A percentile compares a stretch with the other conserved stretches of the same genome.
Evolutionary conservation across 2,888 invertebrate genomes (phyloP).

Genomic region (Tetragonula carbonaria): DNA sequence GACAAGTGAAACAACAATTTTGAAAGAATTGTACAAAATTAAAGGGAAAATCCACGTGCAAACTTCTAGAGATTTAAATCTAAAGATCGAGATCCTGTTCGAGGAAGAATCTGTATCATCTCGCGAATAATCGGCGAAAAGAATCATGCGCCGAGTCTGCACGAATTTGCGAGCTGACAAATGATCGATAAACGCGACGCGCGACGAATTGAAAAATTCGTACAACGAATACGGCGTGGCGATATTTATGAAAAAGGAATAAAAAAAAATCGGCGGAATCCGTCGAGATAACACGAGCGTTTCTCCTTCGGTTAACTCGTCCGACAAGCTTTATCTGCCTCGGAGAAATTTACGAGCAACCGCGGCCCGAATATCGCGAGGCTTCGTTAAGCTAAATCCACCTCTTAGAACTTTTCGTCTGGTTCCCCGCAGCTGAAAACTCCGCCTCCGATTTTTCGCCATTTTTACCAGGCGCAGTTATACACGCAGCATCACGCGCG

Average conservation of each 20-base stretch:
- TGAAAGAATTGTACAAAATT: no score
- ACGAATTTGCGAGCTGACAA: background rate
- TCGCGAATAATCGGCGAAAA: no score
- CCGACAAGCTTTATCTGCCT: constrained; percentile 45
- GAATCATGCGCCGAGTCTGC: background rate
- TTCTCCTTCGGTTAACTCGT: constrained; percentile 27
- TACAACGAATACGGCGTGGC: background rate
- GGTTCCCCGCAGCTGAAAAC: background rate
- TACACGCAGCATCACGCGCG: no score
- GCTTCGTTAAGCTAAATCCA: constrained; percentile 54
- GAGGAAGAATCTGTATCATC: no score
- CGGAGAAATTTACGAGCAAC: constrained; percentile 49
- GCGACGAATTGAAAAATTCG: constrained; percentile 8
- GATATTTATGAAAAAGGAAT: no score
- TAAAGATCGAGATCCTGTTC: no score
- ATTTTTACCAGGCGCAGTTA: background rate
- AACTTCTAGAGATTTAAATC: no score
- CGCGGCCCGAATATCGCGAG: constrained; percentile 45
- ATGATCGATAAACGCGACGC: constrained; percentile 24
- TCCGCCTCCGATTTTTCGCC: constrained; percentile 26
- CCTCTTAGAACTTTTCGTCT: constrained; percentile 41
- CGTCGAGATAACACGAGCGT: constrained; percentile 22
- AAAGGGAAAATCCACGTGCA: no score
- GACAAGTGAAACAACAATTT: no score
- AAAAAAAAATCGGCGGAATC: constrained; percentile 36